A percentile compares a stretch with the other conserved stretches of the same genome.
phyloP scores from a whole-genome alignment of 1,140 invertebrate genomes.

The Streblospio benedicti region DNA sequence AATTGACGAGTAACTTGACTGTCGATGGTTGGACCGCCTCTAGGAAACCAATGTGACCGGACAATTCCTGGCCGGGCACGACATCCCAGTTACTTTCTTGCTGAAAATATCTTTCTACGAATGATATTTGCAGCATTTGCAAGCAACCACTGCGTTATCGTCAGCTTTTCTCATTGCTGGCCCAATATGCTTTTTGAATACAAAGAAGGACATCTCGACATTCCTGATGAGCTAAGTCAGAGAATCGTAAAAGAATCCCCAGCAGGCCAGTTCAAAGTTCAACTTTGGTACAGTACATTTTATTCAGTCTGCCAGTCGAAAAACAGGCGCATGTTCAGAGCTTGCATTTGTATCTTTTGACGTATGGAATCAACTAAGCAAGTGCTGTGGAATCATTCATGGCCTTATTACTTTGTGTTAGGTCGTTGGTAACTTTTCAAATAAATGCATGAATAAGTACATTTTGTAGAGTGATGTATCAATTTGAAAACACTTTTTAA shows the following conservation, averaged over 20 bases:
- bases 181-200: background rate
- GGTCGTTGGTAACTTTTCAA: no score
- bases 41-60: background rate
- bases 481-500: no score
- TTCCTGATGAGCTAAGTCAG: conserved; percentile 2
- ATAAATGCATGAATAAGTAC: no score
- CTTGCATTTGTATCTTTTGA: no score
- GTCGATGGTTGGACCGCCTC: background rate
- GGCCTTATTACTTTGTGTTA: no score
- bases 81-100: background rate
- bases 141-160: background rate
- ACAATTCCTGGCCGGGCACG: background rate
- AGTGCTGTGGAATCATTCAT: no score
- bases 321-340: background rate
- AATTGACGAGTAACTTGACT: background rate
- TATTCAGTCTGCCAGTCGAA: background rate
- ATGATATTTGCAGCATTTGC: background rate
- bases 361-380: no score
- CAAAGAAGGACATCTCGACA: background rate
- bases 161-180: background rate
- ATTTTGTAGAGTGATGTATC: no score
- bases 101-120: background rate
- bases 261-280: background rate
- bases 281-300: background rate
- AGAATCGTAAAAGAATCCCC: background rate